Percentiles rank a stretch among this genome's conserved stretches.
phyloP scores from a whole-genome alignment of 2,797 vertebrate species.

The Pseudomugil gertrudae region DNA sequence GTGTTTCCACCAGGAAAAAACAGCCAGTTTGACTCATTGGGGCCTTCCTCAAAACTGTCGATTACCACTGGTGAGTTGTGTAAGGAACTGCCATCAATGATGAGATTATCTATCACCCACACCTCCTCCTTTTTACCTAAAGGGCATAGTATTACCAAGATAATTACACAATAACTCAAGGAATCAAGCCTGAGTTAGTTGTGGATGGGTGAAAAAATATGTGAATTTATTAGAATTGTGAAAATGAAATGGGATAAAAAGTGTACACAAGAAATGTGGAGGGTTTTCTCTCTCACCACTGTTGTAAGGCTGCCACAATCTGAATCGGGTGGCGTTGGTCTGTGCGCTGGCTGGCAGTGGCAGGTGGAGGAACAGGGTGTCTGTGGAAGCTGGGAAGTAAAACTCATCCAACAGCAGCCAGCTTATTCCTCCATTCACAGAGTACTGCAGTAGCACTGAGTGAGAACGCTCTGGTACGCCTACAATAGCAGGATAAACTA shows the following conservation, averaged over 20 bases:
- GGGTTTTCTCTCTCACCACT: slow-evolving; percentile 82
- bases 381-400: slow-evolving; percentile 95
- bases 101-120: slow-evolving; percentile 97
- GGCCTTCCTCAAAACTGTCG: slow-evolving; percentile 94
- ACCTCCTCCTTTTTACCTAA: slow-evolving; percentile 98
- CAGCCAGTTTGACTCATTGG: slow-evolving; percentile 93
- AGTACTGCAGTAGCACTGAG: slow-evolving; percentile 95
- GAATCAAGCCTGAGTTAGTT: not conserved
- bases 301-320: slow-evolving; percentile 98
- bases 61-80: slow-evolving; percentile 89
- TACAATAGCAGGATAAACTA: slow-evolving; percentile 55
- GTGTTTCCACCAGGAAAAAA: slow-evolving; percentile 97
- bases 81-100: slow-evolving; percentile 93
- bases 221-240: not conserved
- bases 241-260: not conserved
- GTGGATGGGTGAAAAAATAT: slow-evolving; percentile 5
- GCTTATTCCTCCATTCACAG: slow-evolving; percentile 93
- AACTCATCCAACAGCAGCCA: slow-evolving; percentile 98
- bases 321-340: slow-evolving; percentile 92
- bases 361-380: slow-evolving; percentile 93
- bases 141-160: slow-evolving; percentile 26
- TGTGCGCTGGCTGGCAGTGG: slow-evolving; percentile 90
- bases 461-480: slow-evolving; percentile 95
- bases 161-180: slow-evolving; percentile 10
- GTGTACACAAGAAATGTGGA: not conserved